Base-by-base conservation (phyloP, 2,113 vertebrate species). In the Genyomyrus donnyi region DNA sequence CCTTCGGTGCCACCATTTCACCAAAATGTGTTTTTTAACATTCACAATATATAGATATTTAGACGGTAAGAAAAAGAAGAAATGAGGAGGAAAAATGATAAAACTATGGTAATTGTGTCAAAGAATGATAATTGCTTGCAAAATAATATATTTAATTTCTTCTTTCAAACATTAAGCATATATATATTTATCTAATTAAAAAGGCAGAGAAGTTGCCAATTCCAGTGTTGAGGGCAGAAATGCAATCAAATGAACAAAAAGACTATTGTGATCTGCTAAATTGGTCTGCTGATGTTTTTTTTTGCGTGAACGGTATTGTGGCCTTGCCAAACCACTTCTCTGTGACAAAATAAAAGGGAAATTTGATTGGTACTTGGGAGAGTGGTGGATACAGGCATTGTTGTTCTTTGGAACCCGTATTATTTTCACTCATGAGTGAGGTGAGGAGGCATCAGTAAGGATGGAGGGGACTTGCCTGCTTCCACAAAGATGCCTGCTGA, bases 1-100 rank as follows among this genome's bases (percentile, higher is more conserved):
- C 90, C 92, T 93, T 91, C 90, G 31, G 85, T 87, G 50, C 50
- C 85, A 53, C 85, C 85, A 15, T 53, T 56, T 52, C 48, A 35
- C 85, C 31, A 56, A 53, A 87, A 87, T 53, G 50, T 21, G n/a
- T 48, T 50, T 58, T 53, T 66, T 27, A 46, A 70, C 13, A 31
- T 87, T 80, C 15, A 53, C 50, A 87, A 31, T 87, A 87, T 56
- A 52, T 56, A 87, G 42, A 56, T 31, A 35, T 80, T 87, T 27
- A 87, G 10, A 27, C 31, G 19, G 10, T 87, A 52, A 56, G 31
- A 31, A 31, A 86, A 52, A 52, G 24, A 35, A 15, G 13, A 87
- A 87, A 87, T 35, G 39, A 21, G 10, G 50, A 27, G 50, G 35
- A 52, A 56, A 62, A 88, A 88, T 88, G 0, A 15, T 88, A 70